phyloP scores from a whole-genome alignment of 2,888 invertebrate genomes.

The Dione juno region DNA sequence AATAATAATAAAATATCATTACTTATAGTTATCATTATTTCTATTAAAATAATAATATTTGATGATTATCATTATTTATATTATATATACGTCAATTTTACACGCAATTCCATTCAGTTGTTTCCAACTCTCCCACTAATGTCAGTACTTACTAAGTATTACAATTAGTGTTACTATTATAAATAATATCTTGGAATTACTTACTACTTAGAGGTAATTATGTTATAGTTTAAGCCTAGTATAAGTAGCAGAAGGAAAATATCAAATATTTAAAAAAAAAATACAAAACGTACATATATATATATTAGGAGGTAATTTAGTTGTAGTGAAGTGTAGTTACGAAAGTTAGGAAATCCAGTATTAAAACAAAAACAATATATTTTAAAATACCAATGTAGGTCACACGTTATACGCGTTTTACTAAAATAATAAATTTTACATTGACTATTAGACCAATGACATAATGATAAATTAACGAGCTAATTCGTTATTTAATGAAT shows the following conservation, averaged over 20 bases:
- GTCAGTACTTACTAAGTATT: not conserved
- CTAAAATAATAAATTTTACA: not conserved
- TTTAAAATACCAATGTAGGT: not conserved
- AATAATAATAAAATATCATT: not conserved
- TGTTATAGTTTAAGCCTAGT: too few species aligned
- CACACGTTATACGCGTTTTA: not conserved
- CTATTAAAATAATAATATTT: conserved; percentile 13
- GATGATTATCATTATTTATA: not conserved
- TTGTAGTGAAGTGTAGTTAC: not conserved
- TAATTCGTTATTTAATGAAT: not conserved
- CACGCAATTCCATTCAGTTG: conserved; percentile 6
- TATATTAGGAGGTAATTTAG: too few species aligned
- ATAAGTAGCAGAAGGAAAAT: too few species aligned
- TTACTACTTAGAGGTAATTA: too few species aligned
- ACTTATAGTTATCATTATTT: not conserved
- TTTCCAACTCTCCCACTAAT: not conserved
- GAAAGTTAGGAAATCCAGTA: not conserved
- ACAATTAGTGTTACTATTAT: too few species aligned
- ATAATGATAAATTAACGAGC: not conserved
- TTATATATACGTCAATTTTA: not conserved
- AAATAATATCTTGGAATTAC: too few species aligned
- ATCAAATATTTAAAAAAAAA: too few species aligned
- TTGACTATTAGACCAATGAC: not conserved
- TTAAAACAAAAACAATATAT: not conserved
- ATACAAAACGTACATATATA: too few species aligned